Conservation (phyloP, 2,797 vertebrate species). For the Periparus ater region DNA sequence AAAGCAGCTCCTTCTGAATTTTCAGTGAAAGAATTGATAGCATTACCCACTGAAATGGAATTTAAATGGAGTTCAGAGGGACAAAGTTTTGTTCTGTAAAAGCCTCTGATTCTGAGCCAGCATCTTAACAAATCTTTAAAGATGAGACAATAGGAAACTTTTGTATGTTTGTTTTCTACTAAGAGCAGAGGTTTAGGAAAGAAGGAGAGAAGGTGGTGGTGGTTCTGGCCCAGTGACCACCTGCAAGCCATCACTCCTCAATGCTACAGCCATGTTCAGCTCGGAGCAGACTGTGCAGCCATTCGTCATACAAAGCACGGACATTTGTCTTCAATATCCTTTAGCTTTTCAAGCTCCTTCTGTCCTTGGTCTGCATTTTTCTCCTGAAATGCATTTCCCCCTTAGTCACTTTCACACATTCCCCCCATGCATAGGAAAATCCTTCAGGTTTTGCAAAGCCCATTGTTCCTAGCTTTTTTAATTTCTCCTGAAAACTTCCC, state of each 20-base stretch:
- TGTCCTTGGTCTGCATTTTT: background rate
- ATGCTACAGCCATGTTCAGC: background rate
- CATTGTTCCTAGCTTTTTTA: background rate
- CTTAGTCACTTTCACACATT: background rate
- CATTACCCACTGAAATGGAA: background rate
- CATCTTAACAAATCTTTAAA: background rate
- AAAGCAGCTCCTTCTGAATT: background rate
- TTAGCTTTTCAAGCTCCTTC: background rate
- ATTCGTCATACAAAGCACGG: background rate
- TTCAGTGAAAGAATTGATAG: conserved; percentile 6
- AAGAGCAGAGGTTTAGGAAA: background rate
- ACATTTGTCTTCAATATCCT: background rate
- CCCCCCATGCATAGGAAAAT: background rate
- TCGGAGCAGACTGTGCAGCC: background rate
- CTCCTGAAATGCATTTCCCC: background rate
- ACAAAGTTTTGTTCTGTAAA: background rate
- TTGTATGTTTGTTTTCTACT: background rate
- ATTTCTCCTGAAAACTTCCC: background rate
- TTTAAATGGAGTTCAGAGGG: background rate
- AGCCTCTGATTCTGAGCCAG: background rate
- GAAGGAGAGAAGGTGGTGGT: background rate
- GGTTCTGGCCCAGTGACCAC: background rate
- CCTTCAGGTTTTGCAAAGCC: background rate
- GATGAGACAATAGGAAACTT: background rate
- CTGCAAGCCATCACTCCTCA: background rate